phyloP scores from a whole-genome alignment of 92 coral and sea anemone species.

The Porites rus region DNA sequence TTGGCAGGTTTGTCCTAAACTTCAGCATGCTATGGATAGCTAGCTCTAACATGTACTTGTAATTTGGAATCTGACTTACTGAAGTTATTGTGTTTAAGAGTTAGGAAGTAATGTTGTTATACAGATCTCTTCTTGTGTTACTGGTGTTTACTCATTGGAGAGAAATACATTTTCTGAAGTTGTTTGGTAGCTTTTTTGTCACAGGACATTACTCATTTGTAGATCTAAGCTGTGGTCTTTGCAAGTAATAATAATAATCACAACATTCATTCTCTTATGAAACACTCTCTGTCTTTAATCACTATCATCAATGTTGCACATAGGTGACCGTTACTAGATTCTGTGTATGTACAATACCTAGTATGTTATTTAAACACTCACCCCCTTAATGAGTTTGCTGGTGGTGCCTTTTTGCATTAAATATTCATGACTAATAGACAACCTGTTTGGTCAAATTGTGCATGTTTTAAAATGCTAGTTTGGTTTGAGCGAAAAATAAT shows the following conservation, averaged over 20 bases:
- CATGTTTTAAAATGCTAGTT: neutral
- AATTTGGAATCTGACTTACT: no score
- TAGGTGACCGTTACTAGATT: neutral
- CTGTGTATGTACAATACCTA: neutral
- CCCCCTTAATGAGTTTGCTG: neutral
- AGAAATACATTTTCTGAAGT: neutral
- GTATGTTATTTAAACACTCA: neutral
- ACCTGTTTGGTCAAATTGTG: neutral
- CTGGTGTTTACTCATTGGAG: neutral
- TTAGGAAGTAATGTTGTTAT: neutral
- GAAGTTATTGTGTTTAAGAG: no score
- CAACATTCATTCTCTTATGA: no score
- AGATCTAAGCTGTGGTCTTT: neutral
- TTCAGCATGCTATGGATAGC: no score
- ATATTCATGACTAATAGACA: constrained; percentile 14
- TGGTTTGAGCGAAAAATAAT: neutral
- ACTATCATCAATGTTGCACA: neutral
- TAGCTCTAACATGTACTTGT: no score
- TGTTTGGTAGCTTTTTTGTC: neutral
- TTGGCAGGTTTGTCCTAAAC: no score
- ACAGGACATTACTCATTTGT: neutral
- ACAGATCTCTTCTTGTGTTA: neutral
- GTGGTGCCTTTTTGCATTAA: constrained; percentile 30
- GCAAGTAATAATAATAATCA: no score
- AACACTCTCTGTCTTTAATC: no score